Evolutionary conservation across 2,113 vertebrate genomes (phyloP), one percentile per base, ranked within the genome.

Genomic region (Pimephales promelas): DNA sequence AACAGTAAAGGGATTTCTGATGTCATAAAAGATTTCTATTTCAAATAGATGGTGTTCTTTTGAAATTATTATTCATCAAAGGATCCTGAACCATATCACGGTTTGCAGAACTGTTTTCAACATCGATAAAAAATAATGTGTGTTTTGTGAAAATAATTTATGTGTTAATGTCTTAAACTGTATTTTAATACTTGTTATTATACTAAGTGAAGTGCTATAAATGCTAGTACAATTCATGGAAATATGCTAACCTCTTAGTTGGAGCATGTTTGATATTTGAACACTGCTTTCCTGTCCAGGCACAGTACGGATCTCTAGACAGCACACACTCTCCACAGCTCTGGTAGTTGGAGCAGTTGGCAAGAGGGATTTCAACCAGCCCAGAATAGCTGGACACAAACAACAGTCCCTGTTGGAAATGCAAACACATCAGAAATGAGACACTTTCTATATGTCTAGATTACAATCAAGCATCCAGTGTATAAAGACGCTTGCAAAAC

Each of bases 311-410:
- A 88, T 99, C 98, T 83, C 97, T 95, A 2, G 97, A 95, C 28
- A 99, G 94, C 85, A 99, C 84, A 10, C 98, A 99, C 78, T 99
- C 97, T 11, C 96, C 97, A 0, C 98, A 99, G 94, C 93, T 98
- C 87, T 79, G 93, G 86, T 99, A 97, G 83, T 97, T 95, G 87
- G 94, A 95, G 92, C 98, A 99, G 92, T 97, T 98, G 83, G 97
- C 96, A 0, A 98, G 93, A 0, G 97, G 96, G 83, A 98, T 94
- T 92, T 97, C 96, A 57, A 95, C 95, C 74, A 99, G 89, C 0
- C 93, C 92, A 0, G 94, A 90, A 86, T 96, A 94, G 2, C 96
- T 97, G 57, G 96, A 94, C 8, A 95, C 95, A 0, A 97, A 98
- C 43, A 99, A 92, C 47, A 93, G 88, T 10, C 95, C 96, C 98